phyloP scores from a whole-genome alignment of 2,797 vertebrate species.

The Acanthornis magna region DNA sequence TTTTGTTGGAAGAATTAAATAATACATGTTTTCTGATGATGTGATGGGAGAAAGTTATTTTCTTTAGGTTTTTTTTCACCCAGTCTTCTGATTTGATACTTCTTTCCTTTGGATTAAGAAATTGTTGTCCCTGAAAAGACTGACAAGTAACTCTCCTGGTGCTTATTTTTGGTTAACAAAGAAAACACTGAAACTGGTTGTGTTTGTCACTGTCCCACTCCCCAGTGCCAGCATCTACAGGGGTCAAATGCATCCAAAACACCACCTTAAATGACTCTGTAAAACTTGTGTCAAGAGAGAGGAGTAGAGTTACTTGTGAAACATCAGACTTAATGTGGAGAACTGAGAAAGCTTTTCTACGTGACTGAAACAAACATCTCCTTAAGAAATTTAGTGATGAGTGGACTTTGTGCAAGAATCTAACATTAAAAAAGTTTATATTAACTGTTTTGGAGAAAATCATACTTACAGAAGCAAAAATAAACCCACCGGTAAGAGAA shows the following conservation, averaged over 20 bases:
- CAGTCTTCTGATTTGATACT: background rate
- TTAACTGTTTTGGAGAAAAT: background rate
- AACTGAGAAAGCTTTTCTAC: background rate
- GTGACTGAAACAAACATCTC: background rate
- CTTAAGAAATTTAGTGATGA: background rate
- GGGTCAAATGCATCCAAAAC: background rate
- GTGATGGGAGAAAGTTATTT: background rate
- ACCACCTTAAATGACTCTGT: background rate
- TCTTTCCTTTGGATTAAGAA: background rate
- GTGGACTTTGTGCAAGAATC: background rate
- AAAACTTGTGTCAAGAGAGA: background rate
- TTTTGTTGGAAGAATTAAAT: background rate
- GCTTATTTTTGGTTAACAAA: background rate
- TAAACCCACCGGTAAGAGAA: background rate
- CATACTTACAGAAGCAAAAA: background rate
- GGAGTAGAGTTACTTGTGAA: background rate
- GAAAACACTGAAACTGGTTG: background rate
- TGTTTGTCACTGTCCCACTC: background rate
- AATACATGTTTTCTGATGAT: background rate
- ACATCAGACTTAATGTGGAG: background rate
- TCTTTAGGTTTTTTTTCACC: background rate
- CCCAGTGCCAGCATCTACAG: background rate
- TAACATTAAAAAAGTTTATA: background rate
- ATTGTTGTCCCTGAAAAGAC: background rate
- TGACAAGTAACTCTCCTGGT: background rate